Conservation (phyloP, 2,113 vertebrate genomes). For the Notothenia rossii region DNA sequence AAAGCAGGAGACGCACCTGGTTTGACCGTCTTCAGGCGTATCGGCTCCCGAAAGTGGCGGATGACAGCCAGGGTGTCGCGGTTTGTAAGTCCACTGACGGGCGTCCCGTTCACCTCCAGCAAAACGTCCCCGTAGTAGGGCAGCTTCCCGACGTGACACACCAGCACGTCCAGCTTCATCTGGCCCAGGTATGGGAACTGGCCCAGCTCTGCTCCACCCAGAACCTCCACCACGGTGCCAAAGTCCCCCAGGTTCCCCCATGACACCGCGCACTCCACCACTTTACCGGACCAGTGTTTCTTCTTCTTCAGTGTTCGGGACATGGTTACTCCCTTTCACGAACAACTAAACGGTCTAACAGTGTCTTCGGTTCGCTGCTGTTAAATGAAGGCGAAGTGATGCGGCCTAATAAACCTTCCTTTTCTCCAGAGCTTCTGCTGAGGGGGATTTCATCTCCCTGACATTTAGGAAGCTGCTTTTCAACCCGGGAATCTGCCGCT, state of each 20-base stretch:
- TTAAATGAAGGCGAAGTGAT: conserved; percentile 53
- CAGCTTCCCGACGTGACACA: conserved; percentile 90
- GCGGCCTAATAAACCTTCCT: conserved; percentile 58
- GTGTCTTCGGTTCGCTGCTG: conserved; percentile 12
- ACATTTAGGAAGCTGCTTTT: conserved; percentile 39
- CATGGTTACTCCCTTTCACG: conserved; percentile 80
- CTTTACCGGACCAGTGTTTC: conserved; percentile 95
- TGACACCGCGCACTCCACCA: conserved; percentile 94
- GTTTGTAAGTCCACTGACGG: conserved; percentile 95
- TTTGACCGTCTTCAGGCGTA: conserved; percentile 95
- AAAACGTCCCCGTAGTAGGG: conserved; percentile 92
- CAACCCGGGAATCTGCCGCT: conserved; percentile 13
- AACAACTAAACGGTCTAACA: not conserved
- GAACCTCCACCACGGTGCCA: conserved; percentile 88
- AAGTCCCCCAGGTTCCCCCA: conserved; percentile 88
- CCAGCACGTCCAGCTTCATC: conserved; percentile 86
- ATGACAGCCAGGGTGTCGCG: conserved; percentile 95
- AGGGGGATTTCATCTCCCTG: conserved; percentile 62
- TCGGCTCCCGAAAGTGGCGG: conserved; percentile 94
- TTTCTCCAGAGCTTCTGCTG: conserved; percentile 56
- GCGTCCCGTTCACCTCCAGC: conserved; percentile 96
- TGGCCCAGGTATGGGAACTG: conserved; percentile 94
- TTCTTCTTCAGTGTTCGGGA: conserved; percentile 96
- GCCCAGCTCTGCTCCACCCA: conserved; percentile 92
- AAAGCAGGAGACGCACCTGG: conserved; percentile 84